These are phyloP conservation scores for Bradysia coprophila DNA, from an alignment of 1,140 invertebrate species.

Conservation along the genomic window DNA sequence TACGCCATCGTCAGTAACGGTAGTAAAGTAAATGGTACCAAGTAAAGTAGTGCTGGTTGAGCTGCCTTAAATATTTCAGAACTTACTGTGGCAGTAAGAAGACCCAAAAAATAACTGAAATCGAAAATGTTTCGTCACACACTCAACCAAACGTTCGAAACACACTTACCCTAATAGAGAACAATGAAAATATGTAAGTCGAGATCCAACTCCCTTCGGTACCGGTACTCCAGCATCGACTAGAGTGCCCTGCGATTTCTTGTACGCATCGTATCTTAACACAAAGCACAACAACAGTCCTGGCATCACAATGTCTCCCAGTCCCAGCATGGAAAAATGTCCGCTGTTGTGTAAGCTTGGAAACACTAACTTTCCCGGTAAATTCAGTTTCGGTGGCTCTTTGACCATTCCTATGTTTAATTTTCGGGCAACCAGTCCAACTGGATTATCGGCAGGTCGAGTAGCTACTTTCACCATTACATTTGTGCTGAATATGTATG, in stretches of 20 bases:
- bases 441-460: constrained; percentile 87
- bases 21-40: constrained; percentile 92
- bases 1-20: constrained; percentile 94
- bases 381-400: constrained; percentile 82
- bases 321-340: constrained; percentile 92
- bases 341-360: constrained; percentile 89
- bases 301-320: constrained; percentile 97
- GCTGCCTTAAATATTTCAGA: constrained; percentile 96
- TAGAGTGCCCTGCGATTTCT: constrained; percentile 46
- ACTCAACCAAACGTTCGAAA: not conserved
- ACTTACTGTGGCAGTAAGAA: constrained; percentile 90
- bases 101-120: constrained; percentile 71
- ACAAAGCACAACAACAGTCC: constrained; percentile 91
- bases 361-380: constrained; percentile 93
- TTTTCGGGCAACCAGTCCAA: constrained; percentile 80
- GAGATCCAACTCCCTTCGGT: constrained; percentile 26
- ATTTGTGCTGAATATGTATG: constrained; percentile 95
- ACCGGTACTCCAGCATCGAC: constrained; percentile 17
- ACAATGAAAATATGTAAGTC: constrained; percentile 86
- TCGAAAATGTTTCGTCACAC: not conserved
- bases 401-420: constrained; percentile 71
- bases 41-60: constrained; percentile 88
- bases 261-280: constrained; percentile 88
- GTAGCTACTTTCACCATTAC: constrained; percentile 86
- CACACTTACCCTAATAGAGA: constrained; percentile 62